Base-by-base conservation (phyloP, 2,797 vertebrate species). In the Aldrovandia affinis region DNA sequence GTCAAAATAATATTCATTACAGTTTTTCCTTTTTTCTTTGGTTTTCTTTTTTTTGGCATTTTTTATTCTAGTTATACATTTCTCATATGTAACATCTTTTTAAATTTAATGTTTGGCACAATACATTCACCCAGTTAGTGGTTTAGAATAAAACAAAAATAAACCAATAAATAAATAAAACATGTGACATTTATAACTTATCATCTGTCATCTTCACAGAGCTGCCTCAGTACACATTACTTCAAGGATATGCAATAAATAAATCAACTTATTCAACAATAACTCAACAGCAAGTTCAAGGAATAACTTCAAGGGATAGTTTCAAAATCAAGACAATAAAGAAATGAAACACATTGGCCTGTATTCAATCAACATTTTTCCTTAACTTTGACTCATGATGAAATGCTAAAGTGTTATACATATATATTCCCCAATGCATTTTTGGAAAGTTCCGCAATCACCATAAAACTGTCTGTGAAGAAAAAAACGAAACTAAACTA, bases 41-140 rank as follows among this genome's bases (percentile, higher is more conserved):
- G 15, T 28, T 94, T 92, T 94, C 94, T 54, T 95, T 94, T 94
- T 97, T 96, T 94, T 94, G 87, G 75, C 87, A 86, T 87, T 90
- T 93, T 97, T 96, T 97, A 97, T 95, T 97, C 97, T 99, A 98
- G 97, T 99, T 99, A 99, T 97, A 97, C 96, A 98, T 96, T 95
- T 94, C 96, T 98, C 97, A 97, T 94, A 96, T 97, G 95, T 94
- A 94, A 96, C 96, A 97, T 93, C 95, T 97, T 98, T 98, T 97
- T 89, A 88, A 87, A 84, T 93, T 93, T 89, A 92, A 94, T 93
- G 92, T 94, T 94, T 90, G 96, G 97, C 97, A 94, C 96, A 97
- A 97, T 96, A 97, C 97, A 98, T 94, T 94, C 97, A 95, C 91
- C 94, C 95, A 89, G 95, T 97, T 98, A 94, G 90, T 94, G 91